Conservation (phyloP, 2,113 vertebrate species). For the Paramormyrops kingsleyae region DNA sequence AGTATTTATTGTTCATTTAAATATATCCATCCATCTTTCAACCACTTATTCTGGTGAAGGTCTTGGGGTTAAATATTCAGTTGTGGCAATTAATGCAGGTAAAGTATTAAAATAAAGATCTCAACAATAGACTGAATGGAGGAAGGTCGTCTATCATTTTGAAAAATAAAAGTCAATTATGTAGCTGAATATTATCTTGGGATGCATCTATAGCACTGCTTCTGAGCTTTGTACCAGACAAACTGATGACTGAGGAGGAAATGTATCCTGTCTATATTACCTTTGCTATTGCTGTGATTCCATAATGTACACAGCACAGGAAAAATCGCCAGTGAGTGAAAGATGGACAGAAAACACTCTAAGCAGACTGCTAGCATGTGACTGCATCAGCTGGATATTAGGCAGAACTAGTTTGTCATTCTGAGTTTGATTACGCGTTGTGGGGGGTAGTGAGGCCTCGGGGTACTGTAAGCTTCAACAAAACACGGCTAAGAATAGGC, state of each 20-base stretch:
- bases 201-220: neutral
- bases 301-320: neutral
- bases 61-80: neutral
- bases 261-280: neutral
- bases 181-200: neutral
- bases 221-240: neutral
- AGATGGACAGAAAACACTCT: neutral
- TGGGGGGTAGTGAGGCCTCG: slow-evolving; percentile 17
- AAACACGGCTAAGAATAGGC: slow-evolving; percentile 53
- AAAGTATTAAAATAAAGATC: neutral
- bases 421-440: neutral
- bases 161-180: neutral
- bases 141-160: neutral
- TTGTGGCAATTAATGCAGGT: neutral
- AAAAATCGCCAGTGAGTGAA: neutral
- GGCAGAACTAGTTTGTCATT: neutral
- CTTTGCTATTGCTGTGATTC: neutral
- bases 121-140: neutral
- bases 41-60: neutral
- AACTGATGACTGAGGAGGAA: neutral
- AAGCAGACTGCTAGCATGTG: neutral
- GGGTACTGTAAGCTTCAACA: slow-evolving; percentile 55
- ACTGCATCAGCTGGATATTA: neutral
- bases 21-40: neutral
- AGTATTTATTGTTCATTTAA: neutral